phyloP scores from a whole-genome alignment of 2,797 vertebrate species.

The Rallus crepitans region DNA sequence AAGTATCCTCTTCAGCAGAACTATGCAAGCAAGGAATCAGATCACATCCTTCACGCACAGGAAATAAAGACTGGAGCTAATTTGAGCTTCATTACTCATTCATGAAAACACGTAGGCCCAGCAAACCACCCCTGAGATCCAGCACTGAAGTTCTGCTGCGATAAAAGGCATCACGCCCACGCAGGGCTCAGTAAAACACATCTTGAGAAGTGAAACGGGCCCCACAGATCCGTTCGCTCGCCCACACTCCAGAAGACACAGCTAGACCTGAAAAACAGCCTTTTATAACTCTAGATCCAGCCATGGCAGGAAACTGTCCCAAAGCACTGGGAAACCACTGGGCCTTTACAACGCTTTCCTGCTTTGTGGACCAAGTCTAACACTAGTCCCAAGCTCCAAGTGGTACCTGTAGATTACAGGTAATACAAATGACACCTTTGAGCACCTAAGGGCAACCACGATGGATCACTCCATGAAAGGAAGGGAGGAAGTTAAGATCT shows the following conservation, averaged over 20 bases:
- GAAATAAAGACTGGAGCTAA: slow-evolving; percentile 19
- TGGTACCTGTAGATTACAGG: not conserved
- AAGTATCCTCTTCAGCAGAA: not conserved
- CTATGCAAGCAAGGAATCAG: not conserved
- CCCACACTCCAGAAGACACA: not conserved
- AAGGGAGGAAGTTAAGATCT: not conserved
- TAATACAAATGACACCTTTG: not conserved
- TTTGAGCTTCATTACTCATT: slow-evolving; percentile 8
- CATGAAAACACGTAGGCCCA: not conserved
- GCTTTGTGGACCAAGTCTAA: not conserved
- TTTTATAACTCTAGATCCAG: not conserved
- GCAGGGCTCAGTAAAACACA: not conserved
- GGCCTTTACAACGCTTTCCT: not conserved
- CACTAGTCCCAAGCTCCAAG: not conserved
- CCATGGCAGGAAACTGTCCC: not conserved
- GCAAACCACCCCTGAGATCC: not conserved
- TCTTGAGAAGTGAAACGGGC: not conserved
- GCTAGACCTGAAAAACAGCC: not conserved
- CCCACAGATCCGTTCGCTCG: not conserved
- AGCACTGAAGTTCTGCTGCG: not conserved
- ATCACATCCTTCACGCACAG: not conserved
- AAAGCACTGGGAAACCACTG: not conserved
- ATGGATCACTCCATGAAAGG: not conserved
- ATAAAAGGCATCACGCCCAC: slow-evolving; percentile 12
- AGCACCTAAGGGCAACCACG: not conserved